These are phyloP conservation scores for Amphiprion ocellaris DNA, from an alignment of 2,113 vertebrate species.

Conservation along the genomic window DNA sequence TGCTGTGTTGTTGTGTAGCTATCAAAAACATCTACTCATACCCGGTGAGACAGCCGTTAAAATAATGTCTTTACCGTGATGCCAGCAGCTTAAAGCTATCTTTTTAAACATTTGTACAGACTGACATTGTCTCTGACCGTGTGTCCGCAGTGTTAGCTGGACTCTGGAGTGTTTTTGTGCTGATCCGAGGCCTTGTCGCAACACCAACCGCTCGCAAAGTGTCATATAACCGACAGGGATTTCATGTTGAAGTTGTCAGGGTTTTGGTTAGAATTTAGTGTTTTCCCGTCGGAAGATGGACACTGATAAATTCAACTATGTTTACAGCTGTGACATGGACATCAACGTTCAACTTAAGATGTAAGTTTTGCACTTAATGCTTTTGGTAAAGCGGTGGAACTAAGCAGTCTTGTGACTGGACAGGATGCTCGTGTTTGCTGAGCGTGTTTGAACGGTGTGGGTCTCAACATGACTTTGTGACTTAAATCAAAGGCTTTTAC, in stretches of 20 bases:
- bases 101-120: not conserved
- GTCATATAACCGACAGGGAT: constrained; percentile 40
- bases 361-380: constrained; percentile 83
- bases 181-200: constrained; percentile 69
- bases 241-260: constrained; percentile 63
- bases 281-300: constrained; percentile 83
- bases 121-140: not conserved
- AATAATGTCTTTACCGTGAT: constrained; percentile 55
- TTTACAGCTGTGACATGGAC: constrained; percentile 97
- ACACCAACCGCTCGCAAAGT: constrained; percentile 44
- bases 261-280: constrained; percentile 30
- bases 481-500: too few species aligned
- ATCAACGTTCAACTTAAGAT: constrained; percentile 98
- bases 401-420: constrained; percentile 49
- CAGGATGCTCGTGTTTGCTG: constrained; percentile 13
- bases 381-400: constrained; percentile 22
- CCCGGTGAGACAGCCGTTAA: constrained; percentile 41
- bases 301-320: constrained; percentile 93
- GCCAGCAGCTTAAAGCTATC: not conserved
- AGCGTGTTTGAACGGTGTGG: too few species aligned
- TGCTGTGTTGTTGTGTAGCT: constrained; percentile 71
- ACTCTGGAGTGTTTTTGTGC: constrained; percentile 20
- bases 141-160: not conserved
- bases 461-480: too few species aligned
- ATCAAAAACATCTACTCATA: constrained; percentile 72